Percentiles rank a stretch among this genome's conserved stretches.
phyloP scores from a whole-genome alignment of 2,888 invertebrate species.

The Mesorhabditis belari region DNA sequence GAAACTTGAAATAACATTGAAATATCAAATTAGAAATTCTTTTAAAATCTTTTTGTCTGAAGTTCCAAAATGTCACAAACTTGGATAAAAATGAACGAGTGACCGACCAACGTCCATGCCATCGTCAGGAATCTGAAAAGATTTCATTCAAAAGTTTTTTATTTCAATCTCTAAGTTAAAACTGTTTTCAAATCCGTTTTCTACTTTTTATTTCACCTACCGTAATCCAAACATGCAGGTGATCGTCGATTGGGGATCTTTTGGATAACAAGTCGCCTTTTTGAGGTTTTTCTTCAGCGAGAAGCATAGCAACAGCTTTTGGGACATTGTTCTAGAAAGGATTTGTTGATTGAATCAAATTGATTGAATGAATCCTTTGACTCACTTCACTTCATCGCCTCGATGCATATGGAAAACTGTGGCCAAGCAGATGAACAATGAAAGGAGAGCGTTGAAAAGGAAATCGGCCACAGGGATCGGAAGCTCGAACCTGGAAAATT shows the following conservation, averaged over 20 bases:
- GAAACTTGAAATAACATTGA: neutral
- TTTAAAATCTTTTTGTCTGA: neutral
- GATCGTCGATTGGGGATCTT: conserved; percentile 48
- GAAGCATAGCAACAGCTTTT: conserved; percentile 45
- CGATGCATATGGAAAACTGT: conserved; percentile 46
- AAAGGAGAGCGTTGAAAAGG: conserved; percentile 40
- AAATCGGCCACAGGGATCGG: conserved; percentile 46
- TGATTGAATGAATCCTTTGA: neutral
- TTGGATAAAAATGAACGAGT: conserved; percentile 52
- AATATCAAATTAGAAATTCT: neutral
- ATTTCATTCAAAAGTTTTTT: too few species aligned
- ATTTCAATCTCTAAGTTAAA: too few species aligned
- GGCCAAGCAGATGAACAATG: conserved; percentile 41
- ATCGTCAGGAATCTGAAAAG: conserved; percentile 45
- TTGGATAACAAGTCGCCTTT: conserved; percentile 44
- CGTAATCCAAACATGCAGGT: conserved; percentile 50
- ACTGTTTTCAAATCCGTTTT: neutral
- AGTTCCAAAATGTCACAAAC: neutral
- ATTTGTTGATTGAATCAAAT: neutral
- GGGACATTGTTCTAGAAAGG: conserved; percentile 31
- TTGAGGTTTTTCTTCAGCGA: conserved; percentile 43
- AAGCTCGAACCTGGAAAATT: conserved; percentile 29
- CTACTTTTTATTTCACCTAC: neutral
- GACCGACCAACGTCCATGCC: conserved; percentile 52
- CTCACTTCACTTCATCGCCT: conserved; percentile 41